phyloP scores from a whole-genome alignment of 2,797 vertebrate species.

The Calcarius lapponicus region DNA sequence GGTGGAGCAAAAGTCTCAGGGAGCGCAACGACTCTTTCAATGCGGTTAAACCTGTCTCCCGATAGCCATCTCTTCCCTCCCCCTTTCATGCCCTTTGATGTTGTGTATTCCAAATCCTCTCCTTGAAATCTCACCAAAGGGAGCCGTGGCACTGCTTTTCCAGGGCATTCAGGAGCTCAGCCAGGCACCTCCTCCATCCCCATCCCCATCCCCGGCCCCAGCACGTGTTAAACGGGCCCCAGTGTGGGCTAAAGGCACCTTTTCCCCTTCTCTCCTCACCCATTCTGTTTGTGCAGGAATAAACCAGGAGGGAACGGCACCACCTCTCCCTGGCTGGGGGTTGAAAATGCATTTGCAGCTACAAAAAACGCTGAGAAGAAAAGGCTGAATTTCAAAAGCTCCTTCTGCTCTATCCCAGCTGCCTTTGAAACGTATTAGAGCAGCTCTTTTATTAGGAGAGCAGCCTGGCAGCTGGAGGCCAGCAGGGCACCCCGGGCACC shows the following conservation, averaged over 20 bases:
- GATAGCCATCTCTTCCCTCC: conserved; percentile 47
- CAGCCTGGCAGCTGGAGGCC: neutral
- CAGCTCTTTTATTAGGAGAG: neutral
- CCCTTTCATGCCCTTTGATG: conserved; percentile 59
- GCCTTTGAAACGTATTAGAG: neutral
- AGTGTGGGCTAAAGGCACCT: neutral
- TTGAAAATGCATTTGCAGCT: neutral
- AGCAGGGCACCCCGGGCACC: neutral
- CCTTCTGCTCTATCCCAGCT: rapidly evolving
- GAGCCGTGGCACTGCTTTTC: neutral
- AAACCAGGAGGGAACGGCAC: neutral
- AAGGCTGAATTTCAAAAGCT: conserved; percentile 15
- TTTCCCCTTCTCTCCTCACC: neutral
- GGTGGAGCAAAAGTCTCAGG: conserved; percentile 21
- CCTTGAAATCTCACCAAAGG: conserved; percentile 8
- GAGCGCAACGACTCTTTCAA: conserved; percentile 48
- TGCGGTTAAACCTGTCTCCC: conserved; percentile 51
- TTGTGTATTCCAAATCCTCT: neutral
- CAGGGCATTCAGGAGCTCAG: neutral
- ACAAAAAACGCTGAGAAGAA: neutral
- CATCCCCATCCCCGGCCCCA: rapidly evolving
- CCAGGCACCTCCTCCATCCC: rapidly evolving
- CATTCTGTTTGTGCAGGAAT: neutral
- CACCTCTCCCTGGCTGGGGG: neutral
- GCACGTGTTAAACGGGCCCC: neutral